Evolutionary conservation across 2,113 vertebrate genomes (phyloP), one percentile per base, ranked within the genome.

Genomic region (Collichthys lucidus): DNA sequence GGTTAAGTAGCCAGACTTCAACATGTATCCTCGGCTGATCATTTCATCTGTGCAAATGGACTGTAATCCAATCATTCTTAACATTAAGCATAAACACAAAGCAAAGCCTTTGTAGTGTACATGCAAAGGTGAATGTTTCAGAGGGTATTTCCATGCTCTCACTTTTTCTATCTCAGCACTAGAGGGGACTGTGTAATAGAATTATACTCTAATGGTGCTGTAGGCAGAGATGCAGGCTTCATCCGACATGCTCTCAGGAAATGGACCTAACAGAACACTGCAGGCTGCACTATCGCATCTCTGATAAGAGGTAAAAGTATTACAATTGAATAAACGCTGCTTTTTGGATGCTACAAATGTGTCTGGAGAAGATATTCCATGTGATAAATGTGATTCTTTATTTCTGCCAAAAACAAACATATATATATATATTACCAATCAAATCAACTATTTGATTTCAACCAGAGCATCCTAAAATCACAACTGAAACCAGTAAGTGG

Each of bases 181-280:
- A 46, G 72, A 80, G 69, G 76, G 64, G 66, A 87, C 82, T 63
- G 66, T 72, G 71, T 88, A 90, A 93, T 88, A 70, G 61, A 84
- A 89, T 91, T 91, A 91, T n/a, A 59, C 62, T 59, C 14, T 88
- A 89, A 92, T 90, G 86, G 88, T 44, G 55, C 83, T 76, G 81
- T 1, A 72, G 77, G 75, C 89, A 87, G 63, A 83, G 79, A 89
- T 29, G 61, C 84, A 79, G 88, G 74, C 82, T 67, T 73, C 72
- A 55, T 80, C 85, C 2, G 26, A 80, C 75, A 88, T 76, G 78
- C 90, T 90, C 64, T 92, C 86, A 89, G 84, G 67, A 90, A 89
- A 91, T 84, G 67, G 83, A 74, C 65, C 79, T 84, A 91, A 89
- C 82, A 86, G 70, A 77, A 89, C 84, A 76, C 77, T 78, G 69